phyloP scores from a whole-genome alignment of 2,888 invertebrate genomes.

The Rhodophaea formosa region DNA sequence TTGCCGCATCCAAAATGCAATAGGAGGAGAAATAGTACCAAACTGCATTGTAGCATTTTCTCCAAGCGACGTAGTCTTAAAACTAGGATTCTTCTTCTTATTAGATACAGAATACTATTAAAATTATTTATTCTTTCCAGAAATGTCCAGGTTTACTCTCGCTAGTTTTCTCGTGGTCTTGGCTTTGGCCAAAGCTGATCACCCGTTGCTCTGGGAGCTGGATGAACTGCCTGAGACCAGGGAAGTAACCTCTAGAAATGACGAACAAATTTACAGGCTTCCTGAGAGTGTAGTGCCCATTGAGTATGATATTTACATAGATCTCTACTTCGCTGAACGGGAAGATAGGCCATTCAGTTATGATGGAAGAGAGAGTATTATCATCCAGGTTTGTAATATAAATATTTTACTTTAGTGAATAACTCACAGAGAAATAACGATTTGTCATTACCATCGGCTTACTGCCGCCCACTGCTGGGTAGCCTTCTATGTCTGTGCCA shows the following conservation, averaged over 20 bases:
- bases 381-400: conserved; percentile 51
- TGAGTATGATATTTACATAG: conserved; percentile 64
- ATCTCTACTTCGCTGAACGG: conserved; percentile 62
- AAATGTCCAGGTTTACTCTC: conserved; percentile 47
- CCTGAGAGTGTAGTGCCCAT: conserved; percentile 62
- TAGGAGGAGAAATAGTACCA: no score
- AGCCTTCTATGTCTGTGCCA: no score
- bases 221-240: conserved; percentile 36
- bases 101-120: background rate
- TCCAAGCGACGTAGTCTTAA: no score
- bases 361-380: conserved; percentile 57
- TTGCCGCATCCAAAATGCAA: no score
- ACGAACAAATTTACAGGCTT: conserved; percentile 51
- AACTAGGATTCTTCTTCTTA: no score
- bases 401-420: background rate
- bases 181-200: conserved; percentile 42
- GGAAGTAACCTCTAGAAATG: conserved; percentile 37
- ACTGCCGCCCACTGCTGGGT: no score
- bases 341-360: conserved; percentile 59
- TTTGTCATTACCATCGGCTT: no score
- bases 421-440: background rate
- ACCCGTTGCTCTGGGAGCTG: conserved; percentile 49
- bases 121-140: conserved; percentile 25
- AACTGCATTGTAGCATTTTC: no score
- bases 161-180: conserved; percentile 31